A percentile compares a stretch with the other conserved stretches of the same genome.
phyloP scores from a whole-genome alignment of 2,888 invertebrate species.

The Pollenia labialis region DNA sequence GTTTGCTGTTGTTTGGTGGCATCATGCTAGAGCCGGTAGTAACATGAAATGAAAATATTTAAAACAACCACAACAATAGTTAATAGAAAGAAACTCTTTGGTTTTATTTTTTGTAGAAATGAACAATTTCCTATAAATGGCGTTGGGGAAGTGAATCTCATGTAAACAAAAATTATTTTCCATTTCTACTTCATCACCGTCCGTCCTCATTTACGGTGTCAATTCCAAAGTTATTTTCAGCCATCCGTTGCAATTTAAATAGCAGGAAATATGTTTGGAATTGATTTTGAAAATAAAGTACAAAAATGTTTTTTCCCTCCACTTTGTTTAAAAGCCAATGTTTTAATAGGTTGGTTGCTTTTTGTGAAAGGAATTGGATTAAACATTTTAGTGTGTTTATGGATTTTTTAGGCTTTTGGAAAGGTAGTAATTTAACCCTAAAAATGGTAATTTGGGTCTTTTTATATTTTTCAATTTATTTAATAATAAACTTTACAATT shows the following conservation, averaged over 20 bases:
- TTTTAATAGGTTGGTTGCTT: neutral
- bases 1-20: too few relatives aligned
- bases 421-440: too few relatives aligned
- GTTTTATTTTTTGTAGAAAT: constrained; percentile 47
- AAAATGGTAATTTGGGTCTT: too few relatives aligned
- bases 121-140: constrained; percentile 55
- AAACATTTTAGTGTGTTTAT: too few relatives aligned
- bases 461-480: too few relatives aligned
- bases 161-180: constrained; percentile 6
- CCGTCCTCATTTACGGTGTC: neutral
- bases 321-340: constrained; percentile 1
- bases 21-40: neutral
- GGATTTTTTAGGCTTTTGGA: too few relatives aligned
- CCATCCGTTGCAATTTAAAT: constrained; percentile 17
- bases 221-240: neutral
- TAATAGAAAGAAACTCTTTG: constrained; percentile 24
- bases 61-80: neutral
- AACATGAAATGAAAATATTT: neutral
- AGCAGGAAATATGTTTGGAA: constrained; percentile 55
- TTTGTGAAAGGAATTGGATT: too few relatives aligned
- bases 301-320: neutral
- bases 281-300: neutral
- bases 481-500: too few relatives aligned
- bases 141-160: neutral
- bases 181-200: neutral